A percentile compares a stretch with the other conserved stretches of the same genome.
phyloP scores from a whole-genome alignment of 2,797 vertebrate species.

The Danionella dracula region DNA sequence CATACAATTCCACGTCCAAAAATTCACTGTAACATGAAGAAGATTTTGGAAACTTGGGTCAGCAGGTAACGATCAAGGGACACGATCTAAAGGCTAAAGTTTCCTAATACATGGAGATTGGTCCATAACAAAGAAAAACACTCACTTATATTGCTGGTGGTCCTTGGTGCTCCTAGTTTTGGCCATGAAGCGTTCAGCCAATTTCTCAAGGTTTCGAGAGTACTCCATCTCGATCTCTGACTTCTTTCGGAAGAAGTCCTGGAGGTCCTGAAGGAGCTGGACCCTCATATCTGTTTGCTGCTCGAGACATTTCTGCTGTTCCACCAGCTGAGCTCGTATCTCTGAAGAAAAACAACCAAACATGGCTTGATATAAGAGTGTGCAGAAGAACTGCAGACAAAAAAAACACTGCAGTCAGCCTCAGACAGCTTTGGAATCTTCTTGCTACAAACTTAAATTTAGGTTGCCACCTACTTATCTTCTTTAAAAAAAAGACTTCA shows the following conservation, averaged over 20 bases:
- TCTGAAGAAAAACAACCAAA: conserved; percentile 59
- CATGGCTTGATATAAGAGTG: not conserved
- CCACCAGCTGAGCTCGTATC: conserved; percentile 92
- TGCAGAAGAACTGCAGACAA: not conserved
- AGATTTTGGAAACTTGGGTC: no score
- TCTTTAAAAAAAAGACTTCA: not conserved
- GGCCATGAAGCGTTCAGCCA: conserved; percentile 98
- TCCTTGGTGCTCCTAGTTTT: conserved; percentile 98
- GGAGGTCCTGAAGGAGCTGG: conserved; percentile 94
- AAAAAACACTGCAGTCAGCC: no score
- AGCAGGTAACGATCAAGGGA: no score
- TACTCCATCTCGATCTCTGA: conserved; percentile 97
- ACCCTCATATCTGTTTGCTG: conserved; percentile 97
- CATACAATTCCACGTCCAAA: no score
- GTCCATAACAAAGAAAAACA: not conserved
- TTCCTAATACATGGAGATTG: not conserved
- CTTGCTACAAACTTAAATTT: not conserved
- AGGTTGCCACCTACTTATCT: not conserved
- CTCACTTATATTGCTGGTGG: conserved; percentile 97
- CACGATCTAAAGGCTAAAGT: no score
- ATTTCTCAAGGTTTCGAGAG: conserved; percentile 92
- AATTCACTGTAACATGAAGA: no score
- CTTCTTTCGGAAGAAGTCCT: conserved; percentile 99
- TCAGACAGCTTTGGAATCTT: not conserved
- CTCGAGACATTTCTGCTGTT: conserved; percentile 97